Evolutionary conservation across 2,888 invertebrate species (phyloP).

Genomic region (Eugnorisma glareosa): DNA sequence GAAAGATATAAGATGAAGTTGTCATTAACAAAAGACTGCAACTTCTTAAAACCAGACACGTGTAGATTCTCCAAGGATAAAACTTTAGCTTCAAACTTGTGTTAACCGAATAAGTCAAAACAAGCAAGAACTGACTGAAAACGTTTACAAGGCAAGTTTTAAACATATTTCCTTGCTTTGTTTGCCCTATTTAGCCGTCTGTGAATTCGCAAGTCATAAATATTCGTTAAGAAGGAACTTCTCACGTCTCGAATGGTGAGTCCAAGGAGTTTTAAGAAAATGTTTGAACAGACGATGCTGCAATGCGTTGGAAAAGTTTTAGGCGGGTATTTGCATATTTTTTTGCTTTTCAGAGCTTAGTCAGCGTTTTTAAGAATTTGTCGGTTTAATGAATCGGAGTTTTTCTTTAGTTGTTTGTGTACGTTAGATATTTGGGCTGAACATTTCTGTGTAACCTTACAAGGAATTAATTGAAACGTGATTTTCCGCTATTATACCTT

Average conservation of each 20-base stretch:
- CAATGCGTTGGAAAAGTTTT: slow-evolving; percentile 44
- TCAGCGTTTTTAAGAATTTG: background rate
- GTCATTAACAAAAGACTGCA: background rate
- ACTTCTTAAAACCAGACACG: slow-evolving; percentile 5
- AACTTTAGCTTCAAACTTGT: slow-evolving; percentile 31
- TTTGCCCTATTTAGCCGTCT: slow-evolving; percentile 41
- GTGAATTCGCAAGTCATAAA: slow-evolving; percentile 47
- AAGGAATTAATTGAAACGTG: no score
- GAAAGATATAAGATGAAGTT: background rate
- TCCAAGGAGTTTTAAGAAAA: slow-evolving; percentile 42
- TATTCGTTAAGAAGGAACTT: slow-evolving; percentile 45
- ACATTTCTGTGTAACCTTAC: no score
- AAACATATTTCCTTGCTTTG: slow-evolving; percentile 45
- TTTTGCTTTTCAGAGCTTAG: background rate
- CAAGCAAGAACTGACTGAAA: slow-evolving; percentile 27
- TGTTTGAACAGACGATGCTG: slow-evolving; percentile 12
- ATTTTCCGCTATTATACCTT: no score
- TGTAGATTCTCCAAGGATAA: background rate
- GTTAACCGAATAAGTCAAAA: slow-evolving; percentile 32
- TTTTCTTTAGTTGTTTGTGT: slow-evolving; percentile 1
- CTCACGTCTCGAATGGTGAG: slow-evolving; percentile 15
- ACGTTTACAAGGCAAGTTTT: slow-evolving; percentile 39
- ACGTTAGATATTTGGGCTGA: no score
- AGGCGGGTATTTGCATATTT: slow-evolving; percentile 11
- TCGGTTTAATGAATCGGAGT: background rate